These are phyloP conservation scores for Ooceraea biroi DNA, from an alignment of 1,140 invertebrate species.

Conservation along the genomic window DNA sequence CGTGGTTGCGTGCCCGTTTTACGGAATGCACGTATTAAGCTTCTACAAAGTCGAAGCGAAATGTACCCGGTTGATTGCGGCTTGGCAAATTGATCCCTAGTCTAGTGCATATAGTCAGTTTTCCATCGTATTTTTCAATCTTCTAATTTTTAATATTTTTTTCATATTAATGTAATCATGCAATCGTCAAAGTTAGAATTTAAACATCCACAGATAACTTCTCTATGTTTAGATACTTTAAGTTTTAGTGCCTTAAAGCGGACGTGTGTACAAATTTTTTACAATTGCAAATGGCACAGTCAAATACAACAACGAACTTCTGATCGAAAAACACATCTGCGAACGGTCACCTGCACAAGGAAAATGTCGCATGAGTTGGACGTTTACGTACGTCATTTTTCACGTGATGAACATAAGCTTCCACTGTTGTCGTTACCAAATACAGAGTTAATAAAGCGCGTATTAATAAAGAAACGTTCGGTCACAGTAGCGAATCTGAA, in stretches of 20 bases:
- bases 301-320: not conserved
- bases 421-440: not conserved
- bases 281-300: no score
- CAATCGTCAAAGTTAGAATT: not conserved
- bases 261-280: no score
- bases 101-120: no score
- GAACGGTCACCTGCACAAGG: not conserved
- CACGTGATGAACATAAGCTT: not conserved
- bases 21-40: constrained; percentile 21
- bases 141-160: not conserved
- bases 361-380: not conserved
- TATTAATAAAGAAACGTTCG: constrained; percentile 27
- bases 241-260: no score
- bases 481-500: not conserved
- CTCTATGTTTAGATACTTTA: not conserved
- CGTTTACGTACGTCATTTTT: not conserved
- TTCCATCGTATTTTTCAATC: not conserved
- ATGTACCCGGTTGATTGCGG: not conserved
- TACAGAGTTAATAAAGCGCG: not conserved
- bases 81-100: not conserved
- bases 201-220: not conserved
- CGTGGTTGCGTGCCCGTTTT: constrained; percentile 12
- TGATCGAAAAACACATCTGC: not conserved
- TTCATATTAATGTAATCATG: not conserved
- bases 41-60: not conserved